These are phyloP conservation scores for Penaeus indicus DNA, from an alignment of 1,140 invertebrate species.

Conservation along the genomic window DNA sequence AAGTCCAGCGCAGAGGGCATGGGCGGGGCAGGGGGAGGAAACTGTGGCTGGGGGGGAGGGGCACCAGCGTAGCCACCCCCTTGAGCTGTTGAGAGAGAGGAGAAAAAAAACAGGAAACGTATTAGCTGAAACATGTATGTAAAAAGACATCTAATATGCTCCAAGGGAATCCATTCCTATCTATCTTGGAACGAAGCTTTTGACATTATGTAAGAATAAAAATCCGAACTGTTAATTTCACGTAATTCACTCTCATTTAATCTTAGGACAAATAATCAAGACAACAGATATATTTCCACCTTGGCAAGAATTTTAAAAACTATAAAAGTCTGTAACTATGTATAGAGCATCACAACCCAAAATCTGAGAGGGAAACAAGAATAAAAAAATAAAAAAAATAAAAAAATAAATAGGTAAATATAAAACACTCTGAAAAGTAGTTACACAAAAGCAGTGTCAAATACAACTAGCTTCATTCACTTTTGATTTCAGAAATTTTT, in stretches of 20 bases:
- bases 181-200: too few relatives aligned
- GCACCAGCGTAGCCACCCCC: conserved; percentile 50
- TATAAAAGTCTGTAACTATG: too few relatives aligned
- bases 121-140: neutral
- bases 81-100: conserved; percentile 41
- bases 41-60: conserved; percentile 62
- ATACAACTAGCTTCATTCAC: neutral
- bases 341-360: too few relatives aligned
- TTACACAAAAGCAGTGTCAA: neutral
- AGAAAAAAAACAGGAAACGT: neutral
- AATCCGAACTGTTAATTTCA: too few relatives aligned
- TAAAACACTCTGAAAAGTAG: neutral
- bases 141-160: neutral
- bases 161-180: neutral
- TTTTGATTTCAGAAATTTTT: too few relatives aligned
- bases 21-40: conserved; percentile 59
- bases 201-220: too few relatives aligned
- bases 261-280: too few relatives aligned
- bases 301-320: too few relatives aligned
- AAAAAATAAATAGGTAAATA: neutral
- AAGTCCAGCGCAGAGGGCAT: conserved; percentile 71
- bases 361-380: too few relatives aligned
- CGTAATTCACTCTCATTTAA: too few relatives aligned
- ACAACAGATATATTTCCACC: too few relatives aligned
- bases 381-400: too few relatives aligned